Percentiles rank a stretch among this genome's conserved stretches.
These are phyloP conservation scores for Eueremaeus valkanovi DNA, from an alignment of 2,888 invertebrate species.

Conservation along the genomic window DNA sequence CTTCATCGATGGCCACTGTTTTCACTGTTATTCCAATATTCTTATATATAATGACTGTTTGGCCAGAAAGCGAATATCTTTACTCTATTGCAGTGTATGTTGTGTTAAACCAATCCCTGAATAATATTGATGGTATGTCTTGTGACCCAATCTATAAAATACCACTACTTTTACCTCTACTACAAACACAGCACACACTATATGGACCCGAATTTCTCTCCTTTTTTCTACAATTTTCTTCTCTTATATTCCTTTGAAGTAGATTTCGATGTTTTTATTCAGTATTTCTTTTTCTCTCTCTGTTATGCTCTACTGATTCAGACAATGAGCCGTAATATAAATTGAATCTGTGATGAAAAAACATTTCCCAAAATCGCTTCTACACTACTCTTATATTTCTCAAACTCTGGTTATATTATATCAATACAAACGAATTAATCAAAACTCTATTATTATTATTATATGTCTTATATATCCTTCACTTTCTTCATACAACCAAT, in stretches of 20 bases:
- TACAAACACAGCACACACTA: not conserved
- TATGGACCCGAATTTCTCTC: not conserved
- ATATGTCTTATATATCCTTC: not conserved
- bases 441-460: conserved; percentile 29
- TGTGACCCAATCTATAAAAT: conserved; percentile 22
- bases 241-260: not conserved
- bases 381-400: not conserved
- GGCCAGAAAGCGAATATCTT: not conserved
- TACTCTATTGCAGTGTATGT: not conserved
- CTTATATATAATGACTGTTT: conserved; percentile 10
- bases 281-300: not conserved
- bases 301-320: conserved; percentile 33
- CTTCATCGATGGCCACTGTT: conserved; percentile 13
- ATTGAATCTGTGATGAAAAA: conserved; percentile 29
- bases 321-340: conserved; percentile 34
- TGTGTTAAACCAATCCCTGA: not conserved
- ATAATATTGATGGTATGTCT: conserved; percentile 31
- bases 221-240: not conserved
- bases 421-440: conserved; percentile 27
- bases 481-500: not conserved
- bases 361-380: not conserved
- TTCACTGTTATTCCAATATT: not conserved
- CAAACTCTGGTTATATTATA: not conserved
- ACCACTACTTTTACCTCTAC: conserved; percentile 17
- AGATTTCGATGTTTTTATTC: conserved; percentile 25